Conservation (phyloP, 2,113 vertebrate species). For the Austrofundulus limnaeus region DNA sequence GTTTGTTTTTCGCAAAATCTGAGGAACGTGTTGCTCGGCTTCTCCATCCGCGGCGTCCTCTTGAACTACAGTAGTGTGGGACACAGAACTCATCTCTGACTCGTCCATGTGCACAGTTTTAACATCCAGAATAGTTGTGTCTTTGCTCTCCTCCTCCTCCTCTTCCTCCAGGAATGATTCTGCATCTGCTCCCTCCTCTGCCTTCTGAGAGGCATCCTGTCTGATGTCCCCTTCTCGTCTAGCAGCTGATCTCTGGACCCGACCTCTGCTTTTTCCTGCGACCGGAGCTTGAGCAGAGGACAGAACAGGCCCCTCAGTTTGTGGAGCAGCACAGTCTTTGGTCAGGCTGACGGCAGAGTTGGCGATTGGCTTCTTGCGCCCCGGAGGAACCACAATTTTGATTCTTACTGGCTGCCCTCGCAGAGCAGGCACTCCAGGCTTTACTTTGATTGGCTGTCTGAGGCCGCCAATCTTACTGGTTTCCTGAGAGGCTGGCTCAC, state of each 20-base stretch:
- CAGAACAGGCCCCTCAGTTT: constrained; percentile 26
- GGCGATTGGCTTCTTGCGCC: constrained; percentile 63
- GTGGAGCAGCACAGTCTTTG: constrained; percentile 63
- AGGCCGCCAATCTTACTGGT: constrained; percentile 48
- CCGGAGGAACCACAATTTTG: constrained; percentile 65
- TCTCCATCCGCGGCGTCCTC: constrained; percentile 40
- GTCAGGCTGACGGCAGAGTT: constrained; percentile 58
- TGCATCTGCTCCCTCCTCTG: constrained; percentile 9
- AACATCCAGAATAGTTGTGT: constrained; percentile 8
- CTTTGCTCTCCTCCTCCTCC: constrained; percentile 18
- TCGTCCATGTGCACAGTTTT: constrained; percentile 17
- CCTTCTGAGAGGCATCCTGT: constrained; percentile 15
- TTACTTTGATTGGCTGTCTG: constrained; percentile 69
- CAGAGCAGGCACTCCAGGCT: constrained; percentile 65
- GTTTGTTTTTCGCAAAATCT: constrained; percentile 27
- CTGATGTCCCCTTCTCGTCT: constrained; percentile 24
- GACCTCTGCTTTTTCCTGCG: constrained; percentile 36
- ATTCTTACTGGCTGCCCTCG: constrained; percentile 70
- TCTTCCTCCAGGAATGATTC: constrained; percentile 44
- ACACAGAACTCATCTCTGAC: constrained; percentile 24
- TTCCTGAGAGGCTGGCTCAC: constrained; percentile 63
- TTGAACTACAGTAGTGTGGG: constrained; percentile 21
- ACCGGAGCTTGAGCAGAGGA: constrained; percentile 33
- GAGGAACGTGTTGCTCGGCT: constrained; percentile 30
- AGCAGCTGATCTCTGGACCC: constrained; percentile 20